Evolutionary conservation across 1,140 invertebrate genomes (phyloP).

Genomic region (Drosophila eugracilis): DNA sequence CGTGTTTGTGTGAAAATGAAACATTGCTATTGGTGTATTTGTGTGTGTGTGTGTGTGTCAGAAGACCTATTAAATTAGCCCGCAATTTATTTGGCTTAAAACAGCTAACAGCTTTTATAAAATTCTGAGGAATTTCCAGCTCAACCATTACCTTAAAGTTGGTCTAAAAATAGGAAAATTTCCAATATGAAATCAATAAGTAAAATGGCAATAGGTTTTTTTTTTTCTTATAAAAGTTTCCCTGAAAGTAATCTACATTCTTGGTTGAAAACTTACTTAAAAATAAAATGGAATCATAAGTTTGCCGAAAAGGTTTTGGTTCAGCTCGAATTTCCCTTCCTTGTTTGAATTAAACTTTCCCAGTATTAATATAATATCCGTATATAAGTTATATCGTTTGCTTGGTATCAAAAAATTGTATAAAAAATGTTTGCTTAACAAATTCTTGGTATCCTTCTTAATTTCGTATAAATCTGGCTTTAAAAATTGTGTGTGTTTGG

Average conservation of each 20-base stretch:
- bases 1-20: conserved; percentile 49
- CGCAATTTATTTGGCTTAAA: conserved; percentile 40
- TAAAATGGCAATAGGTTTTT: conserved; percentile 18
- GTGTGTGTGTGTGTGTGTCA: conserved; percentile 22
- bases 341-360: conserved; percentile 38
- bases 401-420: conserved; percentile 79
- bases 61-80: conserved; percentile 52
- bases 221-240: conserved; percentile 36
- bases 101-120: conserved; percentile 51
- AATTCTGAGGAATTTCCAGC: conserved; percentile 28
- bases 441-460: conserved; percentile 54
- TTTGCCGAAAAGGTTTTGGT: conserved; percentile 3
- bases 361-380: conserved; percentile 49
- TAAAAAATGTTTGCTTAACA: conserved; percentile 79
- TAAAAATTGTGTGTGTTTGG: conserved; percentile 68
- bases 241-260: conserved; percentile 11
- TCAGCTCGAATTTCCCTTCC: conserved; percentile 18
- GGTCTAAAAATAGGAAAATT: conserved; percentile 6
- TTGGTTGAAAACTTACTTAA: background rate
- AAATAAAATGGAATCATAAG: background rate
- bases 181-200: background rate
- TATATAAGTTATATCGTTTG: conserved; percentile 67
- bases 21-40: conserved; percentile 30
- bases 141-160: conserved; percentile 26
- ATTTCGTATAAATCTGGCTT: conserved; percentile 64